Conservation (phyloP, 2,797 vertebrate species). For the Cheirogaleus major region DNA sequence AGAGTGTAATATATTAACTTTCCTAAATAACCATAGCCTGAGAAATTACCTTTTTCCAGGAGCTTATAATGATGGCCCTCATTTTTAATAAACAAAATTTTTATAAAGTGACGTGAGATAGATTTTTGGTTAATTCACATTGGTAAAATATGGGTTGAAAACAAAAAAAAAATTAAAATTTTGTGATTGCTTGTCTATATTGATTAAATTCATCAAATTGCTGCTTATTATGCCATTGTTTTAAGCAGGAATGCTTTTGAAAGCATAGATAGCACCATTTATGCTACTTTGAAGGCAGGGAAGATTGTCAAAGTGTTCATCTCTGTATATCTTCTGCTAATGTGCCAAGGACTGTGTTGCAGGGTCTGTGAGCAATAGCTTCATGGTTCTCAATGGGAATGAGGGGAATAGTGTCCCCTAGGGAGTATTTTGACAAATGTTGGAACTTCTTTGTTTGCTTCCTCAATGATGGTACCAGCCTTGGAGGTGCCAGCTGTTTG, state of each 20-base stretch:
- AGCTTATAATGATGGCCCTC: not conserved
- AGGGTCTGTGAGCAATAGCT: not conserved
- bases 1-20: not conserved
- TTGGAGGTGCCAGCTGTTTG: too few relatives aligned
- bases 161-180: not conserved
- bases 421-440: not conserved
- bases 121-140: constrained; percentile 24
- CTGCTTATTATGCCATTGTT: not conserved
- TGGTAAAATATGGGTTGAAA: not conserved
- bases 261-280: not conserved
- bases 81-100: constrained; percentile 35
- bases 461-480: not conserved
- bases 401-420: not conserved
- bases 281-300: not conserved
- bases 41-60: not conserved
- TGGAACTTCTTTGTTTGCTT: not conserved
- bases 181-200: not conserved
- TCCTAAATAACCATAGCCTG: not conserved
- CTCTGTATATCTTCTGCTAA: not conserved
- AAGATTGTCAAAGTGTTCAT: not conserved
- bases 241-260: not conserved
- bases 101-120: not conserved
- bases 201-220: not conserved
- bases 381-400: not conserved
- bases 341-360: not conserved